These are phyloP conservation scores for Grallaria varia DNA, from an alignment of 2,113 vertebrate genomes.

Conservation along the genomic window DNA sequence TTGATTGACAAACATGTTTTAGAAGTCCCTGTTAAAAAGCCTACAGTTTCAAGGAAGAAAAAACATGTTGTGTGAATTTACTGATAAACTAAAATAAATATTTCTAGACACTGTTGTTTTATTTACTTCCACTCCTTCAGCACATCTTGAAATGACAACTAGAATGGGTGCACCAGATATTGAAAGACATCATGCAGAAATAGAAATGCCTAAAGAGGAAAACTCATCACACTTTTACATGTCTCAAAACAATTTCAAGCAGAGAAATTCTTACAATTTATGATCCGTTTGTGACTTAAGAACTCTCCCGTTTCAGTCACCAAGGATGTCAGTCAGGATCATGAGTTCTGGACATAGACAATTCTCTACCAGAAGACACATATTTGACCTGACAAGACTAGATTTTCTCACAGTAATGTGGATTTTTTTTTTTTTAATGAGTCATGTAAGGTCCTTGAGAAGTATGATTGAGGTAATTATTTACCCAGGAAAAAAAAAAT, in stretches of 20 bases:
- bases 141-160: neutral
- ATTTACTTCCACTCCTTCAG: neutral
- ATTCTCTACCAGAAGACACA: neutral
- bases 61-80: neutral
- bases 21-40: neutral
- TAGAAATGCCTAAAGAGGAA: neutral
- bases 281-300: neutral
- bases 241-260: neutral
- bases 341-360: neutral
- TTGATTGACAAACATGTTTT: neutral
- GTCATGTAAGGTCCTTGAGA: neutral
- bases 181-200: neutral
- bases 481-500: conserved; percentile 9
- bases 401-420: conserved; percentile 8
- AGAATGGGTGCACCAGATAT: neutral
- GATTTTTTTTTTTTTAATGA: neutral
- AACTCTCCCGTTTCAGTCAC: neutral
- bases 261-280: neutral
- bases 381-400: neutral
- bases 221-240: neutral
- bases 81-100: neutral
- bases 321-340: neutral
- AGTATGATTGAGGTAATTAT: conserved; percentile 1
- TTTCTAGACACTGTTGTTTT: neutral
- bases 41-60: neutral